Evolutionary conservation across 2,797 vertebrate genomes (phyloP).

Genomic region (Okamejei kenojei): DNA sequence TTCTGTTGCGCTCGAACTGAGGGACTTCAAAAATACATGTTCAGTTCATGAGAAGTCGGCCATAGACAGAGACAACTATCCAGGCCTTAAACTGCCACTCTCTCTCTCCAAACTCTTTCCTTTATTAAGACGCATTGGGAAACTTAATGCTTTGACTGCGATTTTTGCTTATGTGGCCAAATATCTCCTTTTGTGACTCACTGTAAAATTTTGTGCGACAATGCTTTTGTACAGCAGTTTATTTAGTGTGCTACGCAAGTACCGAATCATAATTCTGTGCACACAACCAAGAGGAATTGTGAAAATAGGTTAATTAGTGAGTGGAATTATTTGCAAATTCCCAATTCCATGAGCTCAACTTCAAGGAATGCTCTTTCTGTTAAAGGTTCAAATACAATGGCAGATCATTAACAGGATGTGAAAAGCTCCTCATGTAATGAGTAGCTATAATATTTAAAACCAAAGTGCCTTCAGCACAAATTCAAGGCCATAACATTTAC

Average conservation of each 20-base stretch:
- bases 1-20: background rate
- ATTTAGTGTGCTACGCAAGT: background rate
- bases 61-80: background rate
- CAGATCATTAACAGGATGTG: background rate
- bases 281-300: too few species aligned
- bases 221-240: background rate
- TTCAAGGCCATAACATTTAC: background rate
- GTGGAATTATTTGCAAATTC: background rate
- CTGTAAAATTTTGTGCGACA: background rate
- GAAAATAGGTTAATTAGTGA: background rate
- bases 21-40: background rate
- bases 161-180: too few species aligned
- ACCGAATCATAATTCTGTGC: background rate
- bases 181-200: background rate
- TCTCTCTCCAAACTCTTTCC: background rate
- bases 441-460: background rate
- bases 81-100: background rate
- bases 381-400: background rate
- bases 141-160: background rate
- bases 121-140: background rate
- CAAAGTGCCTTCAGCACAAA: background rate
- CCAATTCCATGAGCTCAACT: background rate
- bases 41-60: background rate
- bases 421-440: background rate
- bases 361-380: background rate